Percentiles rank a stretch among this genome's conserved stretches.
These are phyloP conservation scores for Protobothrops mucrosquamatus DNA, from an alignment of 2,113 vertebrate genomes.

Conservation along the genomic window DNA sequence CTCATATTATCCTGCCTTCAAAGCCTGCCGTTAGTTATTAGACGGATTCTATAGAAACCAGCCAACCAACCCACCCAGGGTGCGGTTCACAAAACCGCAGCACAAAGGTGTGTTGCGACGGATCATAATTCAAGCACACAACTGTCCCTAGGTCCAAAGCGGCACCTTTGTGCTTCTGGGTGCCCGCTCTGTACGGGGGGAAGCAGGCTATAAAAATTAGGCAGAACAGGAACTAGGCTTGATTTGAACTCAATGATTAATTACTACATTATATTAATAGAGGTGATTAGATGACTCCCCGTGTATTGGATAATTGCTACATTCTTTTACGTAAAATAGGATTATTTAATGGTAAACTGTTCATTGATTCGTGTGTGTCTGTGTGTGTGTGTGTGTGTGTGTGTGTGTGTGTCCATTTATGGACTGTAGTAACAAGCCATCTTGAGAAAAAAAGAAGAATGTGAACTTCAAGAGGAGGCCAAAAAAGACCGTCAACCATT, in stretches of 20 bases:
- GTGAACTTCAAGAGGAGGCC: neutral
- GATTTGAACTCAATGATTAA: neutral
- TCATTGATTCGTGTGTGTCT: neutral
- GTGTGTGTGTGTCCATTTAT: neutral
- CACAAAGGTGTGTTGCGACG: no score
- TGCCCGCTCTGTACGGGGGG: neutral
- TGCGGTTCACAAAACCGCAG: no score
- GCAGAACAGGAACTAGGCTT: neutral
- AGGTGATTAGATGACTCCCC: neutral
- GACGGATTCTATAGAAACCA: no score
- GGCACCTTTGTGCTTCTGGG: neutral
- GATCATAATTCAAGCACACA: neutral
- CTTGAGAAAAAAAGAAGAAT: neutral
- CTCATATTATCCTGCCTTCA: no score
- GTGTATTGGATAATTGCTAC: neutral
- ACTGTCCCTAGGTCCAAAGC: neutral
- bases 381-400: no score
- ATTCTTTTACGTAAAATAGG: neutral
- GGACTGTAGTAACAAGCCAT: neutral
- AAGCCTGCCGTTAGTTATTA: no score
- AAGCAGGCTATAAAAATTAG: neutral
- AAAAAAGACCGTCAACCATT: slow-evolving; percentile 29
- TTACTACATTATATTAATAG: neutral
- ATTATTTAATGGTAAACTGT: neutral
- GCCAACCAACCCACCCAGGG: no score